Base-by-base conservation (phyloP, 2,888 invertebrate genomes). In the Auanema freiburgensis region DNA sequence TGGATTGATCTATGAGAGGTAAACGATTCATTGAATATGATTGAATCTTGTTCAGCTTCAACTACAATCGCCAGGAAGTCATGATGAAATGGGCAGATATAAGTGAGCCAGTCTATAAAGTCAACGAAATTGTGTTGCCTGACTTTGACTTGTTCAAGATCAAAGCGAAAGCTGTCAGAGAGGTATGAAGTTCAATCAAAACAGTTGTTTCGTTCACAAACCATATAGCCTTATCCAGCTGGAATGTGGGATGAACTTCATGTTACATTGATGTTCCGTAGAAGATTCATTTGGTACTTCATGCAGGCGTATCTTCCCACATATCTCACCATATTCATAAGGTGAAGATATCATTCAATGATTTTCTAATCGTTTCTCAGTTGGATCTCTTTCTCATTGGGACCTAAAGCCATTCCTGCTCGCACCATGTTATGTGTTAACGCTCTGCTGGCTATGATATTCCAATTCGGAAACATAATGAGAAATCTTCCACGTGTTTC, bases 401-500 rank as follows among this genome's bases (percentile, higher is more conserved):
- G 77, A 12, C 66, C 75, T 0, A 52, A 69, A 50, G 74, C 74
- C 12, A 77, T 77, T 59, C 77, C 77, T 0, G 77, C 77, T 2
- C 52, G 77, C 11, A 77, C 77, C 6, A 77, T 77, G 77, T 69
- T 77, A n/a, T 74, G 77, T 16, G 77, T 77, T n/a, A 77, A 77
- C 53, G 69, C 70, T 42, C 68, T 77, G 21, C 63, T 77, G 16
- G 80, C 80, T 2, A 77, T 80, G 70, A 79, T 79, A 16, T 79
- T 80, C 49, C 78, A 78, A 58, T 80, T 80, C 53, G 80, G 80
- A 53, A 80, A 80, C 55, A 80, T 80, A 50, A 80, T 80, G 80
- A 66, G 77, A 51, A 78, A 78, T 56, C 65, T 78, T 16, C 78
- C 78, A 8, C 41, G 78, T 14, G 78, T 78, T 21, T 74, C 73